Evolutionary conservation across 92 coral and sea anemone genomes (phyloP).

Genomic region (Palythoa caribaeorum): DNA sequence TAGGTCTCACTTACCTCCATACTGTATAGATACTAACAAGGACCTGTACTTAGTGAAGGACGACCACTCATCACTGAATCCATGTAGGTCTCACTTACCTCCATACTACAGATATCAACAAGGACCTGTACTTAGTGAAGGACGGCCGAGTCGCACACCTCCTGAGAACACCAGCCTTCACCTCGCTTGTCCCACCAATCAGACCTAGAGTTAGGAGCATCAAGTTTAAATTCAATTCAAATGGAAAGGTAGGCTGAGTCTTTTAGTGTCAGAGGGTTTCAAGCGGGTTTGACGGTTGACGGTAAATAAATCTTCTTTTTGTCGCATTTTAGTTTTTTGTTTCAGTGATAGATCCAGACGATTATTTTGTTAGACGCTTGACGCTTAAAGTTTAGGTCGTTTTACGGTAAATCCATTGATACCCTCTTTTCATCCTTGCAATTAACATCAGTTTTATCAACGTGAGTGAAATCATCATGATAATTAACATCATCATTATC

Average conservation of each 20-base stretch:
- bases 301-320: too few species aligned
- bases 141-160: conserved; percentile 81
- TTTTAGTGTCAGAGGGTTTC: neutral
- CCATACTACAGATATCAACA: conserved; percentile 67
- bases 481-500: neutral
- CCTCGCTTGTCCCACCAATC: conserved; percentile 81
- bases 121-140: conserved; percentile 75
- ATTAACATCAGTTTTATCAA: too few species aligned
- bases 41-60: neutral
- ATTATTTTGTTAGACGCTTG: too few species aligned
- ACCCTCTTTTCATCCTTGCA: too few species aligned
- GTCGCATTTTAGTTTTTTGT: too few species aligned
- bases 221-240: conserved; percentile 81
- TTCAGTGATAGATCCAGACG: too few species aligned
- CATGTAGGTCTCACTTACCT: conserved; percentile 8
- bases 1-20: neutral
- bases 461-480: too few species aligned
- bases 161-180: conserved; percentile 71
- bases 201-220: conserved; percentile 73
- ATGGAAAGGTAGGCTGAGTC: conserved; percentile 65
- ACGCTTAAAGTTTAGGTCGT: too few species aligned
- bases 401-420: too few species aligned
- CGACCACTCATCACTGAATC: neutral
- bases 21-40: neutral
- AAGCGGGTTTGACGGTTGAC: too few species aligned